Conservation (phyloP, 2,113 vertebrate species). For the Heptranchias perlo region DNA sequence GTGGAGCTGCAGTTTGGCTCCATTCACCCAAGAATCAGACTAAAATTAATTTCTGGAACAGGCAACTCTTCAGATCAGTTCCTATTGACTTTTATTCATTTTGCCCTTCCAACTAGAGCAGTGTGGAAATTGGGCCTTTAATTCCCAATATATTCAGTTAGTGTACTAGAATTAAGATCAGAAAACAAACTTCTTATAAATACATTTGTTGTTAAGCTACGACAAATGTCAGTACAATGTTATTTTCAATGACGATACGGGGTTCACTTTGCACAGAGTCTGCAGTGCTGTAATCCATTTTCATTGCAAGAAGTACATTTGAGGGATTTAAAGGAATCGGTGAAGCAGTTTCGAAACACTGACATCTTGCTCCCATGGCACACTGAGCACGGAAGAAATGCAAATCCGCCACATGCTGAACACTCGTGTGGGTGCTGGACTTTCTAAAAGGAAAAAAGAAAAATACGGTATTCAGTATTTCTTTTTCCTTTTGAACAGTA, state of each 20-base stretch:
- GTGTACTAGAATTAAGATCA: not conserved
- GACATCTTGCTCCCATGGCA: conserved; percentile 99
- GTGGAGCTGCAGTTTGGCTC: not conserved
- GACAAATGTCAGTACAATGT: not conserved
- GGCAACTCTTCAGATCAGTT: not conserved
- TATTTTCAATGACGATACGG: not conserved
- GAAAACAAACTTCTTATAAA: not conserved
- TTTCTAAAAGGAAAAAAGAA: conserved; percentile 59
- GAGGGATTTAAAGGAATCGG: conserved; percentile 95
- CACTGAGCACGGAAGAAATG: conserved; percentile 87
- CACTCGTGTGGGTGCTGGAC: conserved; percentile 87
- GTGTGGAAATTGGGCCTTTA: not conserved
- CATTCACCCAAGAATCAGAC: not conserved
- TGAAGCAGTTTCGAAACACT: conserved; percentile 93
- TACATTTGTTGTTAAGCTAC: not conserved
- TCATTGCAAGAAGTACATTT: conserved; percentile 96
- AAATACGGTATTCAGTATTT: not conserved
- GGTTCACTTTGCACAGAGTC: conserved; percentile 66
- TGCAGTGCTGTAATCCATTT: conserved; percentile 87
- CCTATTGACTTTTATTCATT: not conserved
- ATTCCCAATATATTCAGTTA: not conserved
- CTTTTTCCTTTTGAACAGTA: not conserved
- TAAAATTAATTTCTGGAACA: not conserved
- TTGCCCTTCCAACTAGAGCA: not conserved
- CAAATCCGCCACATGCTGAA: conserved; percentile 82